Conservation (phyloP, 92 coral and sea anemone genomes). For the Metridium senile region DNA sequence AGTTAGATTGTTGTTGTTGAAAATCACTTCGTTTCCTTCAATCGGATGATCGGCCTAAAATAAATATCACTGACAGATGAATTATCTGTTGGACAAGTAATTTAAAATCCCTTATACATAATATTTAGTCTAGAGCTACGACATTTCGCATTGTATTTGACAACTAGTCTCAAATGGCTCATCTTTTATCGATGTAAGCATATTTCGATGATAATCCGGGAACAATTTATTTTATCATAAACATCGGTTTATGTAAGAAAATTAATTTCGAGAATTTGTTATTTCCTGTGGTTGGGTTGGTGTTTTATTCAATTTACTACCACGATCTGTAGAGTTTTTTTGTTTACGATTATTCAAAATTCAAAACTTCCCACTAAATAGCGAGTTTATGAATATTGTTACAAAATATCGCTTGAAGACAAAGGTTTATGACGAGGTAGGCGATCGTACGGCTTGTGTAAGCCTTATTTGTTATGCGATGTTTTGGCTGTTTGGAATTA, state of each 20-base stretch:
- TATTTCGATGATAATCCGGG: no score
- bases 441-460: no score
- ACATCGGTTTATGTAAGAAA: slow-evolving; percentile 1
- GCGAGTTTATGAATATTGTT: background rate
- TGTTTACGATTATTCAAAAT: background rate
- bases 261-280: slow-evolving; percentile 32
- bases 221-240: slow-evolving; percentile 24
- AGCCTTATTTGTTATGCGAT: no score
- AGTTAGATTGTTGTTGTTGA: background rate
- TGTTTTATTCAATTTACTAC: slow-evolving; percentile 9
- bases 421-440: no score
- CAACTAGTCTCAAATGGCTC: background rate
- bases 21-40: background rate
- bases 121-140: slow-evolving; percentile 18
- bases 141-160: background rate
- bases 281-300: slow-evolving; percentile 32
- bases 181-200: no score
- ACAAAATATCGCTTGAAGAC: background rate
- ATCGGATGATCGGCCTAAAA: slow-evolving; percentile 1
- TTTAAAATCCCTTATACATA: slow-evolving; percentile 10
- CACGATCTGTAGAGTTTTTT: background rate
- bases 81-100: slow-evolving; percentile 22
- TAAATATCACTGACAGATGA: slow-evolving; percentile 21
- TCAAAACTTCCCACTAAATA: slow-evolving; percentile 1
- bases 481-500: slow-evolving; percentile 13